phyloP scores from a whole-genome alignment of 2,888 invertebrate genomes.

The Orthosia gothica region DNA sequence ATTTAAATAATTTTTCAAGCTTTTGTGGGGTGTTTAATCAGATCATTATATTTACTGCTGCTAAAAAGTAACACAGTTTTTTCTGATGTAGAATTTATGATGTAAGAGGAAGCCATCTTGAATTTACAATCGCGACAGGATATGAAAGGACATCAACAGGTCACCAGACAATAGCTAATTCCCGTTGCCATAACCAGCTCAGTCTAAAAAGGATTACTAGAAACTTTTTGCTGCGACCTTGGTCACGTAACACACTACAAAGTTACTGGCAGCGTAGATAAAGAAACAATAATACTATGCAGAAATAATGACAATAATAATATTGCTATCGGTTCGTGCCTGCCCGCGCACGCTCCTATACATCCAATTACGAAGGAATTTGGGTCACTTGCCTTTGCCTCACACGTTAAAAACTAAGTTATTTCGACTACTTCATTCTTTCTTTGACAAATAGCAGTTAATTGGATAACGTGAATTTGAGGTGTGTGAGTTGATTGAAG shows the following conservation, averaged over 20 bases:
- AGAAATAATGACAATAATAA: conserved; percentile 56
- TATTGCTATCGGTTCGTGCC: conserved; percentile 51
- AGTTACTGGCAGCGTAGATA: conserved; percentile 28
- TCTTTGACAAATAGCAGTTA: conserved; percentile 60
- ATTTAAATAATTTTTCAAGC: not conserved
- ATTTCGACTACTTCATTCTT: conserved; percentile 62
- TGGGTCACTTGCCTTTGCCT: conserved; percentile 67
- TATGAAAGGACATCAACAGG: conserved; percentile 31
- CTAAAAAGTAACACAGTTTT: not conserved
- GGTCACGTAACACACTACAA: conserved; percentile 13
- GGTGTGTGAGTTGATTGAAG: conserved; percentile 30
- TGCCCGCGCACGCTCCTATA: conserved; percentile 60
- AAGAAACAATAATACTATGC: conserved; percentile 33
- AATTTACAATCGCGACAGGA: conserved; percentile 13
- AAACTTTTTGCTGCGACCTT: conserved; percentile 48
- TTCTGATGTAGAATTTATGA: not conserved
- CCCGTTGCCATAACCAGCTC: conserved; percentile 33
- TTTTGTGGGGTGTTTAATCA: not conserved
- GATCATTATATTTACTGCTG: not conserved
- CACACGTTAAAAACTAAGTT: conserved; percentile 57
- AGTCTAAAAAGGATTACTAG: conserved; percentile 31
- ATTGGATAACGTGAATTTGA: conserved; percentile 42
- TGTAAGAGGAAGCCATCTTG: not conserved
- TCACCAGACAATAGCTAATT: conserved; percentile 52
- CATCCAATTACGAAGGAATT: conserved; percentile 68